Base-by-base conservation (phyloP, 2,797 vertebrate species). In the Artibeus lituratus region DNA sequence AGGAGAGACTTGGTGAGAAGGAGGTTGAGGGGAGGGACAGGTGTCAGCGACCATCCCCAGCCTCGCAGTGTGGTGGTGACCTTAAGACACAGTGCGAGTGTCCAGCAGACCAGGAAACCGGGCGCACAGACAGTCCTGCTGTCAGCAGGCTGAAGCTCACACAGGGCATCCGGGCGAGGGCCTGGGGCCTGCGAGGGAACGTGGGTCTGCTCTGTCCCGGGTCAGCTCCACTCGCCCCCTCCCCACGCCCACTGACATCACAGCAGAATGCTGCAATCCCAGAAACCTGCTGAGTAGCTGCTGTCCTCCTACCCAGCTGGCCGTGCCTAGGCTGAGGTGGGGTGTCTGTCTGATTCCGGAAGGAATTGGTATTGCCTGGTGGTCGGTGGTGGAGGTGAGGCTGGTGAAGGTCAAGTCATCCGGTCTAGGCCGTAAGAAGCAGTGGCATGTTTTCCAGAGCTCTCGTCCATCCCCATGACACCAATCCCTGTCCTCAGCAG, bases 111-210 rank as follows among this genome's bases (percentile, higher is more conserved):
- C 62, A 42, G 32, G 21, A 67, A 53, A 67, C 12, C 44, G 49
- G 32, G 18, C 10, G 0, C 2, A 2, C 8, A 12, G n/a, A 24
- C 7, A 0, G 4, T 8, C 49, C 55, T 21, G 21, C 4, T 11
- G 35, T 39, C 39, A 0, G 21, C 14, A 26, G 62, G 14, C 21
- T 15, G 14, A 18, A 44, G 12, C 55, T 18, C 74, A 15, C 74
- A 15, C n/a, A 35, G 35, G 51, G 65, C 21, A 6, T 42, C 35
- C 0, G 0, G 55, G n/a, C 77, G 53, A 35, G 18, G n/a, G 5
- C 42, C 53, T 62, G 65, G 8, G 32, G 37, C 24, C 19, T 7
- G 1, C 2, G 14, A 47, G n/a, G 65, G 70, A 42, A 9, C 70
- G 5, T 24, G 2, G 39, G 6, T 32, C 55, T 78, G n/a, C 59